These are phyloP conservation scores for Meriones unguiculatus DNA, from an alignment of 2,113 vertebrate species.

Conservation along the genomic window DNA sequence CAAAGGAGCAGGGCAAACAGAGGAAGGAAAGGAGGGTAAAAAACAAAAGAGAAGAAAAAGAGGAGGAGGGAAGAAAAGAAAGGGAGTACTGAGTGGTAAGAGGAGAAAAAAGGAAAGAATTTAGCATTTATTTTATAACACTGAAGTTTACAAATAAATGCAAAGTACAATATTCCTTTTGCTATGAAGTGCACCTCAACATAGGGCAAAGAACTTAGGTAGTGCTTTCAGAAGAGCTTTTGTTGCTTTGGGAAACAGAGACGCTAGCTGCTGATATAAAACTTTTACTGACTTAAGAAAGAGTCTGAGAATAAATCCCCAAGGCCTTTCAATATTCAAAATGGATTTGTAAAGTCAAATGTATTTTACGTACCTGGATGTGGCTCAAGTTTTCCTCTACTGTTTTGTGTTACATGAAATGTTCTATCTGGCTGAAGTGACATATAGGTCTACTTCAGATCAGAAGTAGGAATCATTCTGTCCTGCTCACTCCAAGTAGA, in stretches of 20 bases:
- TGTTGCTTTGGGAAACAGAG: constrained; percentile 57
- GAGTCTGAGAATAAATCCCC: neutral
- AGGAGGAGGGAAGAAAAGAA: too few species aligned
- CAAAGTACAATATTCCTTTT: constrained; percentile 40
- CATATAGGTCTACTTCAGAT: neutral
- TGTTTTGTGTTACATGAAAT: neutral
- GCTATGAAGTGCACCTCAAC: constrained; percentile 22
- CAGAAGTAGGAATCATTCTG: constrained; percentile 45
- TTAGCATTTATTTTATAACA: constrained; percentile 53
- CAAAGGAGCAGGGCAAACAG: neutral
- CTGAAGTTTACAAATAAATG: constrained; percentile 32
- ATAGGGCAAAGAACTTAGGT: neutral
- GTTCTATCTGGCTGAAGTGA: neutral
- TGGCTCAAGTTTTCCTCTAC: neutral
- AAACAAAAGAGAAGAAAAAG: too few species aligned
- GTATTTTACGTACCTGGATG: constrained; percentile 22
- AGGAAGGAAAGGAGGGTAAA: neutral
- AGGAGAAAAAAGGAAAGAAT: neutral
- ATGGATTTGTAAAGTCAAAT: constrained; percentile 54
- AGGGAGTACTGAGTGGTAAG: neutral
- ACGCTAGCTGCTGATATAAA: constrained; percentile 46
- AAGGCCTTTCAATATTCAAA: constrained; percentile 58
- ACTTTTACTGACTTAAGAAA: constrained; percentile 37
- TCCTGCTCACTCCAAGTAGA: neutral
- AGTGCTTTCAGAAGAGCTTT: constrained; percentile 1